Percentiles rank a stretch among this genome's conserved stretches.
These are phyloP conservation scores for Umimayanthus chanpuru DNA, from an alignment of 92 coral and sea anemone genomes.

Conservation along the genomic window DNA sequence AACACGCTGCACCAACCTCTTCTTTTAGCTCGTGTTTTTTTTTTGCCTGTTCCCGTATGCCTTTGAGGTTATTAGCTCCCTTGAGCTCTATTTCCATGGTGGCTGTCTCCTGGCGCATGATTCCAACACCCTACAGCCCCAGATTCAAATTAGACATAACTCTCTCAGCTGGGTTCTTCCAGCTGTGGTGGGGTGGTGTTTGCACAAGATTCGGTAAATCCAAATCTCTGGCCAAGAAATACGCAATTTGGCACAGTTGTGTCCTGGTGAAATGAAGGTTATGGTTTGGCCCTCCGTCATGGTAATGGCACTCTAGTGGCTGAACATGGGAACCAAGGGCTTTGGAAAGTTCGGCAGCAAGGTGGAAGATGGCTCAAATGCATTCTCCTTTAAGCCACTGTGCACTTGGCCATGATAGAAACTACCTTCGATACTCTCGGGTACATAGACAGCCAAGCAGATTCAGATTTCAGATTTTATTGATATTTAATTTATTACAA, in stretches of 20 bases:
- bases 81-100: constrained; percentile 48
- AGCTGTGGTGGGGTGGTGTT: constrained; percentile 46
- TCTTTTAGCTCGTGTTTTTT: constrained; percentile 37
- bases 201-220: constrained; percentile 46
- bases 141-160: constrained; percentile 69
- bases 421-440: too few species aligned
- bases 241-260: constrained; percentile 46
- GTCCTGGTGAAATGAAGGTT: constrained; percentile 42
- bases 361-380: constrained; percentile 53
- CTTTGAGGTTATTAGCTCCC: constrained; percentile 48
- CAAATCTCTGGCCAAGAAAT: constrained; percentile 40
- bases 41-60: constrained; percentile 49
- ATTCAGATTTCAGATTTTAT: too few species aligned
- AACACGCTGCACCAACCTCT: constrained; percentile 56
- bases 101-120: constrained; percentile 57
- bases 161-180: constrained; percentile 70
- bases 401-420: too few species aligned
- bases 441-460: too few species aligned
- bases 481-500: too few species aligned
- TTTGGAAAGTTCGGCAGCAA: constrained; percentile 49
- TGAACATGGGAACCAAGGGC: background rate
- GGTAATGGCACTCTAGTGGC: constrained; percentile 40
- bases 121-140: too few species aligned
- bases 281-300: constrained; percentile 51
- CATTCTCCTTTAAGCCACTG: constrained; percentile 57